These are phyloP conservation scores for Spheniscus mendiculus DNA, from an alignment of 2,113 vertebrate genomes.

Conservation along the genomic window DNA sequence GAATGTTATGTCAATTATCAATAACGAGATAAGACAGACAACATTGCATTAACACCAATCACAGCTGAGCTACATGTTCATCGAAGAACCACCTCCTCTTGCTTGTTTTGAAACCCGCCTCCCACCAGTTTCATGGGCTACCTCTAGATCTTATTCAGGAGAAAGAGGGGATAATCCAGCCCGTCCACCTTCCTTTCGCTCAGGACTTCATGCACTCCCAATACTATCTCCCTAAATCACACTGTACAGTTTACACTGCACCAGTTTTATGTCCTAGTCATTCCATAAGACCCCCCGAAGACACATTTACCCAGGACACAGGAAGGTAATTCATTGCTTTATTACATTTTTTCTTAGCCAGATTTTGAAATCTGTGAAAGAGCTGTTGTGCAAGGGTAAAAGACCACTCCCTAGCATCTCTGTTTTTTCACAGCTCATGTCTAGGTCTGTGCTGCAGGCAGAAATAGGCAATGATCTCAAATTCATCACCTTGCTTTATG, in stretches of 20 bases:
- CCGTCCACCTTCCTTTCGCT: background rate
- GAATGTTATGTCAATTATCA: background rate
- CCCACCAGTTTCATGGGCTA: background rate
- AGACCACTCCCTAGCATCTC: background rate
- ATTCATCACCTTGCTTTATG: background rate
- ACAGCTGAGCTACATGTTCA: background rate
- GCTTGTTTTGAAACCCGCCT: background rate
- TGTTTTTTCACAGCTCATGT: background rate
- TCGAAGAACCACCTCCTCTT: background rate
- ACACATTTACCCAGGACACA: background rate
- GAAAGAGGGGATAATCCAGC: background rate
- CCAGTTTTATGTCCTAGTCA: background rate
- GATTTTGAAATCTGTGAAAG: background rate
- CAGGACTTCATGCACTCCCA: background rate
- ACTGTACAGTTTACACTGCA: background rate
- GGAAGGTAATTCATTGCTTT: background rate
- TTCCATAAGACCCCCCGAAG: background rate
- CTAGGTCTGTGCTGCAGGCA: background rate
- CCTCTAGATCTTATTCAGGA: background rate
- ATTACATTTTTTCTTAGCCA: background rate
- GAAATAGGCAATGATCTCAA: background rate
- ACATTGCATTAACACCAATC: background rate
- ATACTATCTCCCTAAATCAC: background rate
- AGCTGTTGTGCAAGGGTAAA: background rate
- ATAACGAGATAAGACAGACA: accelerated